Percentiles rank a stretch among this genome's conserved stretches.
These are phyloP conservation scores for Tineola bisselliella DNA, from an alignment of 2,888 invertebrate species.

Conservation along the genomic window DNA sequence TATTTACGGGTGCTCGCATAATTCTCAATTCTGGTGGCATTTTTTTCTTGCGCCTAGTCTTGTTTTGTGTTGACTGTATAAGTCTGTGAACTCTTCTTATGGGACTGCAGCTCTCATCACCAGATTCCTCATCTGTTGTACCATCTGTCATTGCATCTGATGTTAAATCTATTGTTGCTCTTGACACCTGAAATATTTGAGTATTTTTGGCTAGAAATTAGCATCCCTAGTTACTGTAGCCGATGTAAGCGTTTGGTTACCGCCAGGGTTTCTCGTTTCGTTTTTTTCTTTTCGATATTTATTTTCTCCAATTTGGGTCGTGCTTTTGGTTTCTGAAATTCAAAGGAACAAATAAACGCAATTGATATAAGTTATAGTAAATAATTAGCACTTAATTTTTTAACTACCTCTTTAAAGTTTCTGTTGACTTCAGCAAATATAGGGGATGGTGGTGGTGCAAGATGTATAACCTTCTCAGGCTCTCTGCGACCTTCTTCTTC, in stretches of 20 bases:
- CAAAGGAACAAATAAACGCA: background rate
- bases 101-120: conserved; percentile 54
- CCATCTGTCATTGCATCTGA: conserved; percentile 75
- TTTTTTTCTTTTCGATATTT: conserved; percentile 52
- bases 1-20: conserved; percentile 48
- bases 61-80: conserved; percentile 44
- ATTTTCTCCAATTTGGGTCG: conserved; percentile 51
- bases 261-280: conserved; percentile 67
- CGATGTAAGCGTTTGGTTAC: no score
- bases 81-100: conserved; percentile 52
- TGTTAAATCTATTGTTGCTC: conserved; percentile 69
- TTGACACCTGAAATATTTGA: conserved; percentile 51
- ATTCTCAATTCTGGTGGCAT: conserved; percentile 66
- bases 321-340: conserved; percentile 43
- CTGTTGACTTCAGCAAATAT: conserved; percentile 48
- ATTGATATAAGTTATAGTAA: background rate
- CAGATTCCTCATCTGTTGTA: conserved; percentile 70
- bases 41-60: conserved; percentile 56
- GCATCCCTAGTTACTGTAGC: no score
- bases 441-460: conserved; percentile 78
- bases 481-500: conserved; percentile 72
- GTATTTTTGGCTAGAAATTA: no score
- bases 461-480: conserved; percentile 48
- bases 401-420: conserved; percentile 29
- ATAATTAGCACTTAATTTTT: background rate